Base-by-base conservation (phyloP, 2,113 vertebrate genomes). In the Hyla sarda region DNA sequence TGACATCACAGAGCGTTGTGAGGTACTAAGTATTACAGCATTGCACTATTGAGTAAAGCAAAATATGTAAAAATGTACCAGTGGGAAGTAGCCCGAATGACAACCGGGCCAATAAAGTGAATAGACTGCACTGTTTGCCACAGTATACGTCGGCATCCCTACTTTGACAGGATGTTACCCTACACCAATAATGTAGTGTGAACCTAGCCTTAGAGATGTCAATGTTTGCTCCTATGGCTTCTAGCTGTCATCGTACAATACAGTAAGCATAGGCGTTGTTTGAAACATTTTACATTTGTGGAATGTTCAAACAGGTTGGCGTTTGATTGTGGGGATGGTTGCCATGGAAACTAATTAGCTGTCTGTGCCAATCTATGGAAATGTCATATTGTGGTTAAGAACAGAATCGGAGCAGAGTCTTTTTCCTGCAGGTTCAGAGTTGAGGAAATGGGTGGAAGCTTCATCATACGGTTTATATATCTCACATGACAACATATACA, bases 271-370 rank as follows among this genome's bases (percentile, higher is more conserved):
- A 75, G 47, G 47, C 74, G 30, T 19, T 77, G 47, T 50, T 30
- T 54, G 74, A 52, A 77, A 77, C 74, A 1, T 54, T n/a, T 28
- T 52, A 77, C 47, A 77, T 52, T 77, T 77, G 28, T 54, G 47
- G 74, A 77, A 32, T 77, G 74, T 11, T 30, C 11, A 54, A 77
- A 77, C 48, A 77, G 74, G 74, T 77, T 77, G 45, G 73, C 14
- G 73, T 76, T 30, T 54, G 48, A 77, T 77, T 54, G 74, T 52
- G 28, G 30, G 32, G 47, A 54, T 77, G 25, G 74, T 77, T 23
- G 74, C 14, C 74, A 77, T 77, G 48, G 74, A 52, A 77, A 77
- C 48, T 77, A 77, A 77, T 77, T 52, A 54, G 74, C 47, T 77
- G 48, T 77, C 48, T 77, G 25, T 50, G 28, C 74, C 47, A 54